Base-by-base conservation (phyloP, 2,113 vertebrate species). In the Phodopus roborovskii region DNA sequence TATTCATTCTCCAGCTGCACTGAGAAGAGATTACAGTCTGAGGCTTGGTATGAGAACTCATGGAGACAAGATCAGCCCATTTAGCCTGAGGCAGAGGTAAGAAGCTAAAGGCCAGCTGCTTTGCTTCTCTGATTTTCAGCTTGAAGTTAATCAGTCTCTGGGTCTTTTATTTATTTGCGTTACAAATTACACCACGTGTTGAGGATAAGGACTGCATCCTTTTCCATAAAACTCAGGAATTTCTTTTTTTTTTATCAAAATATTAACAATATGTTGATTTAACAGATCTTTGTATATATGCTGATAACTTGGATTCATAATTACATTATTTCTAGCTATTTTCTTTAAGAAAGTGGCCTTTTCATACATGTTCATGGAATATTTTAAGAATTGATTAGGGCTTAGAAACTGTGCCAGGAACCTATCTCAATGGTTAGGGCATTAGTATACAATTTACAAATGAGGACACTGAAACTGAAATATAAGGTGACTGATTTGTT, bases 401-500 rank as follows among this genome's bases (percentile, higher is more conserved):
- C 81, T 17, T 28, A 53, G 7, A 95, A 88, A 36, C 3, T 74
- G 60, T 74, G 78, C 12, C 26, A 7, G 11, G 33, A 11, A 30
- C 86, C 82, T 93, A 75, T 58, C 2, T 88, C 45, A 83, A 77
- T 78, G 71, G 12, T 73, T 94, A 95, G 58, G n/a, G 3, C 36
- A 56, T 64, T 91, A 19, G 0, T 19, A 17, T 70, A 1, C 94
- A 88, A 82, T n/a, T 82, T 78, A 87, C 7, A 74, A 39, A 87
- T 81, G n/a, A 95, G 53, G 30, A 95, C 87, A 88, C 12, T 50
- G 56, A 96, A 12, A 77, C 9, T 79, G 68, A 95, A 87, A 93
- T 42, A 39, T 90, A 91, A 92, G 53, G 68, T 90, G 58, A 92
- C 15, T 83, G 75, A 26, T 94, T 96, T 94, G 56, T 22, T n/a